These are phyloP conservation scores for Phaetusa simplex DNA, from an alignment of 2,113 vertebrate species.

Conservation along the genomic window DNA sequence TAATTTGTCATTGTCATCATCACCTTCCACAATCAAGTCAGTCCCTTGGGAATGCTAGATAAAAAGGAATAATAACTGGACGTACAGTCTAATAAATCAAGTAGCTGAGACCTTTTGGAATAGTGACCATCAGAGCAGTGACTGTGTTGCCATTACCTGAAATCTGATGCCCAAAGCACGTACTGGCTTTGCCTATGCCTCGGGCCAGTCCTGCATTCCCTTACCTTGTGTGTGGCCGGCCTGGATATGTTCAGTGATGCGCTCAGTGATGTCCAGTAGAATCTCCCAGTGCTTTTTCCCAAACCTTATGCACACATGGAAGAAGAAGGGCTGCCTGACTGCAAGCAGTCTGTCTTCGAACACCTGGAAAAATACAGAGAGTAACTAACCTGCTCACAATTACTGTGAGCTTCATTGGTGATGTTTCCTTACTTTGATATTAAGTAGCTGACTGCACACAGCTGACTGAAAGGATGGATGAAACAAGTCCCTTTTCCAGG, in stretches of 20 bases:
- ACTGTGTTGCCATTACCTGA: neutral
- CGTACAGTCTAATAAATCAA: neutral
- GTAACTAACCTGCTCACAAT: neutral
- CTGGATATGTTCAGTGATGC: neutral
- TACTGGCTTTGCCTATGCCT: neutral
- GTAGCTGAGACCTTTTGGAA: neutral
- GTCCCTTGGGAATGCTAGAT: neutral
- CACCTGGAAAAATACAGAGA: neutral
- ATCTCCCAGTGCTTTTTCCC: neutral
- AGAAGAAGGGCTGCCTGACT: neutral
- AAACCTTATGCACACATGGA: neutral
- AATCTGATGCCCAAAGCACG: neutral
- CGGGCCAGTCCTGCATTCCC: neutral
- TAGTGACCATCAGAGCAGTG: neutral
- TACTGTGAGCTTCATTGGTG: neutral
- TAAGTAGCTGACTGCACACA: neutral
- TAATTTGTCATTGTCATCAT: neutral
- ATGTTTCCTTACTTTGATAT: neutral
- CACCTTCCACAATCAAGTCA: neutral
- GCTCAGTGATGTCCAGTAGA: neutral
- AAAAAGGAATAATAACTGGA: neutral
- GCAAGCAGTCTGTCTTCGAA: neutral
- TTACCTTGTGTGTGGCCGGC: neutral
- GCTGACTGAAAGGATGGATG: neutral
- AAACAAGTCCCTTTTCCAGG: neutral